A percentile compares a stretch with the other conserved stretches of the same genome.
Conservation (phyloP, 2,113 vertebrate species). For the Sander lucioperca region DNA sequence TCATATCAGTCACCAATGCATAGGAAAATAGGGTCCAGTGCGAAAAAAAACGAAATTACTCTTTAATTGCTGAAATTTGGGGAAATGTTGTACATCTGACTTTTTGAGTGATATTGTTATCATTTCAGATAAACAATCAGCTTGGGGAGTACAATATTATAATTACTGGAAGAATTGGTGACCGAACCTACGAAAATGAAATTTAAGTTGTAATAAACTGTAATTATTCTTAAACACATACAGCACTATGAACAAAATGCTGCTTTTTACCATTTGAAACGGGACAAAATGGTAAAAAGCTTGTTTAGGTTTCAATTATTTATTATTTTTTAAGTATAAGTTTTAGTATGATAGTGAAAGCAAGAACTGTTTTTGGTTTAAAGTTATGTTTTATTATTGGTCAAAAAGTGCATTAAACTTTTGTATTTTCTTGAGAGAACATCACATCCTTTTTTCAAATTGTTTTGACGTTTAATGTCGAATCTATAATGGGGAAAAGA, state of each 20-base stretch:
- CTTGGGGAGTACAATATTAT: neutral
- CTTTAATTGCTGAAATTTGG: neutral
- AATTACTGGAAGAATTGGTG: neutral
- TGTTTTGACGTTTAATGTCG: too few species aligned
- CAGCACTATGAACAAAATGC: neutral
- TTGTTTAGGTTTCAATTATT: neutral
- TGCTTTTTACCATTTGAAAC: neutral
- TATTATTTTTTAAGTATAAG: too few species aligned
- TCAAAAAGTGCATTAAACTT: neutral
- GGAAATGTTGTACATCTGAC: neutral
- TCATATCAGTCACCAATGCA: too few species aligned
- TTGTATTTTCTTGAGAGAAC: neutral
- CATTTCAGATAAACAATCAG: neutral
- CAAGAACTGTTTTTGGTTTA: neutral
- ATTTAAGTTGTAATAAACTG: neutral
- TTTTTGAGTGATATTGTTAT: neutral
- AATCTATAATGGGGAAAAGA: too few species aligned
- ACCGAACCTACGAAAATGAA: neutral
- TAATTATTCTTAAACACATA: neutral
- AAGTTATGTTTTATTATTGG: neutral
- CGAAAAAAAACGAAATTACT: too few species aligned
- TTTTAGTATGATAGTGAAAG: neutral
- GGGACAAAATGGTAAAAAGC: neutral
- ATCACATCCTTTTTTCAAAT: too few species aligned
- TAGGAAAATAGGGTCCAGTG: too few species aligned